Base-by-base conservation (phyloP, 2,888 invertebrate species). In the Odiellus spinosus region DNA sequence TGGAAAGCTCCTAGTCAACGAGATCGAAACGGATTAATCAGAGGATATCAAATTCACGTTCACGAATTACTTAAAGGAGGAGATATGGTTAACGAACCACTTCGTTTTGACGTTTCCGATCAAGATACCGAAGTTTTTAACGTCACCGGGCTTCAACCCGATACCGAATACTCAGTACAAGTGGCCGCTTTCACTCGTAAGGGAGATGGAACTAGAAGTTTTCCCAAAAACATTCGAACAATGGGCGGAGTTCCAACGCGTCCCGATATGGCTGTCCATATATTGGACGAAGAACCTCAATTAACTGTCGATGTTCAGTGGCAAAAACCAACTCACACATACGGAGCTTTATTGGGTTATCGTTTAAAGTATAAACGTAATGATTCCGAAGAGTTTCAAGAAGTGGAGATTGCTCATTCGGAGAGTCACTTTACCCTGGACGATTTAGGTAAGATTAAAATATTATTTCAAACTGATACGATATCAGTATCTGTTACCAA, bases 21-120 rank as follows among this genome's bases (percentile, higher is more conserved):
- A 61, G 90, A 93, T 60, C 80, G 85, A 53, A 90, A 95, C 64
- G 95, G 95, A 41, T 82, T 93, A 56, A 91, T 98, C 57, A 76
- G 91, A 52, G 95, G 95, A 19, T 98, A 95, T 69, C 93, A 95
- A 65, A 85, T 98, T 47, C 87, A 91, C 64, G 82, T 88, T 1
- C 88, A 90, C 66, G 88, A 90, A 73, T 75, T 83, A 36, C 48
- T 48, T 4, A 77, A 80, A 61, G 82, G 84, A 76, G 86, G 58
- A 2, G 80, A 77, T 59, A 74, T 85, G 50, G 73, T 87, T 38
- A 86, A 87, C 64, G 85, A 86, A 58, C 87, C 90, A 17, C 77
- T 86, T 71, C 8, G 52, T 33, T 82, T 79, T 60, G 85, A 88
- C 66, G 82, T 88, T 19, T 76, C 82, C 59, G 84, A 85, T 60